Evolutionary conservation across 2,113 vertebrate genomes (phyloP).

Genomic region (Mastomys coucha): DNA sequence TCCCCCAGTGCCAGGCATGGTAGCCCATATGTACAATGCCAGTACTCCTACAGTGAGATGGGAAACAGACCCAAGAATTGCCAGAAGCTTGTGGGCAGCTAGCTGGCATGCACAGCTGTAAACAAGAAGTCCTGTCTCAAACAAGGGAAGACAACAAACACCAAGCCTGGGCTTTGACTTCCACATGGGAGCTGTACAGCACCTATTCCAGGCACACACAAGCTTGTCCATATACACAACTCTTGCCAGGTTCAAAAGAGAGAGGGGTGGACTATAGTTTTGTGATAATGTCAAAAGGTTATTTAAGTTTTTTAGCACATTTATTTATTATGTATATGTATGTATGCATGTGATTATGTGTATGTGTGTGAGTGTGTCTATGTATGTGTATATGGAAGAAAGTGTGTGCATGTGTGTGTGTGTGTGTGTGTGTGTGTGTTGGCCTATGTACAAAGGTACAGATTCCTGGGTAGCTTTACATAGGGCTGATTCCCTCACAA

Average conservation of each 20-base stretch:
- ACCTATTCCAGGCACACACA: background rate
- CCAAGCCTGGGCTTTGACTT: background rate
- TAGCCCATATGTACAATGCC: too few relatives aligned
- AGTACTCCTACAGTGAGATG: background rate
- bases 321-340: background rate
- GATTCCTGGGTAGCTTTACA: conserved; percentile 70
- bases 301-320: background rate
- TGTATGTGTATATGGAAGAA: background rate
- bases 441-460: background rate
- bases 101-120: background rate
- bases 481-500: conserved; percentile 70
- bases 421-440: background rate
- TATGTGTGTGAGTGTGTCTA: background rate
- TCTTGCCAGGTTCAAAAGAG: background rate
- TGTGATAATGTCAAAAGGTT: background rate
- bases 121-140: background rate
- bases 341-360: background rate
- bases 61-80: background rate
- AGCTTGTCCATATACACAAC: background rate
- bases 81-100: background rate
- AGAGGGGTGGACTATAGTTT: background rate
- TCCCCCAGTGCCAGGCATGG: background rate
- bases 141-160: background rate
- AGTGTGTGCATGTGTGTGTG: background rate
- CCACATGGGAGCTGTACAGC: too few relatives aligned